Percentiles rank a stretch among this genome's conserved stretches.
phyloP scores from a whole-genome alignment of 2,888 invertebrate species.

The Listrodromus nycthemerus region DNA sequence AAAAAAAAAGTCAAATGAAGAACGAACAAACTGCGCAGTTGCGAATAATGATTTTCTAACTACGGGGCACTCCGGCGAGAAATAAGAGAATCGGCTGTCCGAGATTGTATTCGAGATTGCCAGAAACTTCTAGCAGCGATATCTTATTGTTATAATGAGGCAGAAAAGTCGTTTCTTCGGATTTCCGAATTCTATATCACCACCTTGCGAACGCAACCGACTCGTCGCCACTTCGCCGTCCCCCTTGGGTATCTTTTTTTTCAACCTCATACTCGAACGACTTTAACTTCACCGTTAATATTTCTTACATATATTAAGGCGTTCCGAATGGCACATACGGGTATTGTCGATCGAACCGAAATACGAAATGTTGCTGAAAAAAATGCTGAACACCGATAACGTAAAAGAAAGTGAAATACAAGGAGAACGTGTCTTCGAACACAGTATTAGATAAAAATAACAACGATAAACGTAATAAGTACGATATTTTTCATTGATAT shows the following conservation, averaged over 20 bases:
- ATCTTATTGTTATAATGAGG: constrained; percentile 16
- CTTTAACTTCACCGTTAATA: not conserved
- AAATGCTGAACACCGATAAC: too few species aligned
- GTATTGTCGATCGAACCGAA: not conserved
- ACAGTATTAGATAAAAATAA: too few species aligned
- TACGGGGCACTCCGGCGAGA: constrained; percentile 1
- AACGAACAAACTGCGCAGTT: constrained; percentile 2
- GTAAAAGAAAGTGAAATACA: too few species aligned
- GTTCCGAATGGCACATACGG: not conserved
- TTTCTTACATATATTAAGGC: not conserved
- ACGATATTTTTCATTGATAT: too few species aligned
- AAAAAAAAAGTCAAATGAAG: not conserved
- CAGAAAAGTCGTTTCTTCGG: constrained; percentile 3
- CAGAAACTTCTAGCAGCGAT: constrained; percentile 1
- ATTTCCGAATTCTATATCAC: constrained; percentile 21
- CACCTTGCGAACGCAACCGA: not conserved
- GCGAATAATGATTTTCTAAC: constrained; percentile 18
- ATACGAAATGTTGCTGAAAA: too few species aligned
- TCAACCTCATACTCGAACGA: not conserved
- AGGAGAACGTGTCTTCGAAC: too few species aligned
- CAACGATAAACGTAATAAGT: too few species aligned
- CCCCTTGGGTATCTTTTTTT: not conserved
- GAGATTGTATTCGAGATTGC: constrained; percentile 26
- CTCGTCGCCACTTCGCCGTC: not conserved
- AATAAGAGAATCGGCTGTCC: constrained; percentile 9